Base-by-base conservation (phyloP, 2,797 vertebrate species). In the Lophura swinhoii region DNA sequence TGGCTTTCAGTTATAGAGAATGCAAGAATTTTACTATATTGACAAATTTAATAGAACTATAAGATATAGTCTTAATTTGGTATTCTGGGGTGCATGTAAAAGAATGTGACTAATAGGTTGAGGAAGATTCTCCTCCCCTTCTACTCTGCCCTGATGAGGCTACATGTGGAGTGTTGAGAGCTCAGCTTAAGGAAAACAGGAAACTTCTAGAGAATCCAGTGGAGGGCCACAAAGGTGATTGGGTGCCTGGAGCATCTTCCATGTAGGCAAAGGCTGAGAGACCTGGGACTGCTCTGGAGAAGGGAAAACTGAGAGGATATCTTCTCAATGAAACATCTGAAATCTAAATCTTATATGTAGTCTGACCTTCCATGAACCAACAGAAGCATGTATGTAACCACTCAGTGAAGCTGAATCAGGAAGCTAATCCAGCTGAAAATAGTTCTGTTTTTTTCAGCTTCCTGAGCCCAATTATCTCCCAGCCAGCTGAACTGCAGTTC, bases 341-440 rank as follows among this genome's bases (percentile, higher is more conserved):
- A 67, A 21, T 74, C 31, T 77, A 73, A 39, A 1, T 51, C 9
- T 64, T 60, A 70, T 31, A 39, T 41, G 10, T 33, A 39, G 3
- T 46, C 44, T 64, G 14, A 48, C 53, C 17, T 64, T 23, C 24
- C 39, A 12, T 22, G 12, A 81, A 72, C 44, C 9, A 33, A 31
- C 9, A 2, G 4, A 28, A 10, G 3, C 2, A 16, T 6, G 10
- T 28, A 2, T 3, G 16, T 55, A 53, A 58, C 13, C 5, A 2
- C 9, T 17, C 53, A 35, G 14, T 3, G 3, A 78, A 78, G 41
- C 8, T 55, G 48, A 62, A 77, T 66, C 10, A 43, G 33, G 10
- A 76, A 76, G 33, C 12, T 39, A 49, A 55, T 53, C 21, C 18
- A 48, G 20, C 14, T 55, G 43, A 64, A 49, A 80, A 20, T 2